Base-by-base conservation (phyloP, 2,113 vertebrate genomes). In the Spea multiplicata region DNA sequence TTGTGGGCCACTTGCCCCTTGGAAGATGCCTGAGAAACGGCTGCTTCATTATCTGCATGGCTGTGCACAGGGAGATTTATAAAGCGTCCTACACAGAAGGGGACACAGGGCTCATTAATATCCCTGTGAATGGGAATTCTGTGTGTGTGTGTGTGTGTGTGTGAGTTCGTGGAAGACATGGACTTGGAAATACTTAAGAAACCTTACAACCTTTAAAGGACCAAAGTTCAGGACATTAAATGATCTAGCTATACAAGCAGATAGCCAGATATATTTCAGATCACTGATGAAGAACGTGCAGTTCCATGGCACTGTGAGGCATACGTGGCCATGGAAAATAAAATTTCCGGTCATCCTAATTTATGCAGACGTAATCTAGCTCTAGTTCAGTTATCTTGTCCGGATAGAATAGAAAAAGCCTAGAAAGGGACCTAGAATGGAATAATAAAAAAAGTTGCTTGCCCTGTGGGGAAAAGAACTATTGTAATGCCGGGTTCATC, bases 101-200 rank as follows among this genome's bases (percentile, higher is more conserved):
- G 85, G 50, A 86, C 90, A 86, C 83, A 53, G 84, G 78, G 86
- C 84, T 89, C 86, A 86, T 88, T 87, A 88, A 91, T 91, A 90
- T 85, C 86, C 86, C 84, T 84, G 84, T 84, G 83, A 85, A 87
- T 80, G 68, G 82, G 85, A n/a, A n/a, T n/a, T n/a, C n/a, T n/a
- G n/a, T 87, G 61, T 85, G 81, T 5, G 16, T 85, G 84, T 87
- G 74, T 5, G 83, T 84, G 55, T 84, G 55, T 83, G 87, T 87
- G 89, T 89, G 87, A 88, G 85, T 86, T 82, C 83, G 6, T 53
- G 50, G 50, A 6, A 53, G 85, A 84, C 69, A 78, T 74, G 52
- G 62, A 30, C 30, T 30, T 30, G 30, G 30, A 30, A 30, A 30
- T 30, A 30, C 2, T 30, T 30, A 30, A 30, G 30, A 30, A 30